Evolutionary conservation across 2,797 vertebrate species (phyloP), one percentile per base, ranked within the genome.

Genomic region (Psittacula derbiana): DNA sequence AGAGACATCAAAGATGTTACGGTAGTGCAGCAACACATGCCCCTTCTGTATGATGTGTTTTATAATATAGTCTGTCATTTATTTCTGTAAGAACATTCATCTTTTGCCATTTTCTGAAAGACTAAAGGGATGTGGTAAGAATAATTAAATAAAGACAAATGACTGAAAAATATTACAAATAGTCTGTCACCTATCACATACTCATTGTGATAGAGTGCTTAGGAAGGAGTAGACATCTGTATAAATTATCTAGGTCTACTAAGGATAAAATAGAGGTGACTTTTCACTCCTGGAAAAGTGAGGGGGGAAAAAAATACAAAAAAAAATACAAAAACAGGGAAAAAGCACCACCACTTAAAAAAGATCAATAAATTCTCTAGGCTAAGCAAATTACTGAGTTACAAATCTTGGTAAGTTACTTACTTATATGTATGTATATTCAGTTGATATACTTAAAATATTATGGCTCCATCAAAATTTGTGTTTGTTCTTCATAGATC

Each of bases 301-400:
- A 27, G 84, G 83, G 83, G 41, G 1, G 16, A 18, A 17, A 55
- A 52, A 21, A 14, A 36, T 36, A 36, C 36, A 36, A 30, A 4
- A 7, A 12, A 38, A 30, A 57, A 58, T 44, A 25, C n/a, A 49
- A 57, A 58, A 49, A 25, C n/a, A 49, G 21, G 2, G 3, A 10
- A 33, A 24, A 57, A 33, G 2, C 4, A 30, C 0, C 0, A 1
- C 61, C 18, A 27, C 4, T 23, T 41, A 3, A 41, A 66, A 49
- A 66, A 38, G 7, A 52, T 1, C 27, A 47, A 38, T 31, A n/a
- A 6, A 50, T 53, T 4, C 4, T 53, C 18, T 36, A 70, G n/a
- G 69, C 13, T 23, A 60, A 41, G 6, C 2, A 79, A 61, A 84
- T 78, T 88, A 40, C 31, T 81, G 12, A 23, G 5, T 49, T 65